Conservation (phyloP, 64 coral and sea anemone species). For the Montipora capricornis region DNA sequence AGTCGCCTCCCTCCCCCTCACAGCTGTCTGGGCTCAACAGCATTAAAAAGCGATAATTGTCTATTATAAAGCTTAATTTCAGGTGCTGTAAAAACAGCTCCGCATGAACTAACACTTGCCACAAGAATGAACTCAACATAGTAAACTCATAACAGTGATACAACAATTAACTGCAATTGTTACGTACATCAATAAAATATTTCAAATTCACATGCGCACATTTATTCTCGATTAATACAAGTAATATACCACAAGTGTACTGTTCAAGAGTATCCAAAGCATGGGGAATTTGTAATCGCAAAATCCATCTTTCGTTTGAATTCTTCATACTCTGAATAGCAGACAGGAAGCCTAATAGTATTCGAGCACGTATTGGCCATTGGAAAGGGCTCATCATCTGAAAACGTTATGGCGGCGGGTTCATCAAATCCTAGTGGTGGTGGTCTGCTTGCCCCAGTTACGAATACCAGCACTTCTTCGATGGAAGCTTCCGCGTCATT, state of each 20-base stretch:
- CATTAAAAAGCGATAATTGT: slow-evolving; percentile 3
- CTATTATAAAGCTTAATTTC: neutral
- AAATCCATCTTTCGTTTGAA: neutral
- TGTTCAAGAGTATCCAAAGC: slow-evolving; percentile 2
- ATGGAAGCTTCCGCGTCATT: neutral
- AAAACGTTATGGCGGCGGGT: slow-evolving; percentile 4
- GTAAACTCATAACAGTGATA: slow-evolving; percentile 1
- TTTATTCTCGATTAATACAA: neutral
- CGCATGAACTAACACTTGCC: neutral
- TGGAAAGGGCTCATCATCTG: neutral
- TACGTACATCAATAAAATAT: neutral
- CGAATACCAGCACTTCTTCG: neutral
- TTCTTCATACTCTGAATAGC: slow-evolving; percentile 10
- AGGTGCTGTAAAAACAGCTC: neutral
- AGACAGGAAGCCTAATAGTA: neutral
- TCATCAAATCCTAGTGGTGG: neutral
- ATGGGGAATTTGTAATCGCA: slow-evolving; percentile 1
- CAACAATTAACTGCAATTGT: slow-evolving; percentile 1
- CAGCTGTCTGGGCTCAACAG: neutral
- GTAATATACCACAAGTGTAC: neutral
- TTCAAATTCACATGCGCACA: neutral
- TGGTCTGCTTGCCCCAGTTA: neutral
- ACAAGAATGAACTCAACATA: neutral
- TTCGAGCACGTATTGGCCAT: neutral
- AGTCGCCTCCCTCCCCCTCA: neutral